A percentile compares a stretch with the other conserved stretches of the same genome.
These are phyloP conservation scores for Porites cylindrica DNA, from an alignment of 92 coral and sea anemone species.

Conservation along the genomic window DNA sequence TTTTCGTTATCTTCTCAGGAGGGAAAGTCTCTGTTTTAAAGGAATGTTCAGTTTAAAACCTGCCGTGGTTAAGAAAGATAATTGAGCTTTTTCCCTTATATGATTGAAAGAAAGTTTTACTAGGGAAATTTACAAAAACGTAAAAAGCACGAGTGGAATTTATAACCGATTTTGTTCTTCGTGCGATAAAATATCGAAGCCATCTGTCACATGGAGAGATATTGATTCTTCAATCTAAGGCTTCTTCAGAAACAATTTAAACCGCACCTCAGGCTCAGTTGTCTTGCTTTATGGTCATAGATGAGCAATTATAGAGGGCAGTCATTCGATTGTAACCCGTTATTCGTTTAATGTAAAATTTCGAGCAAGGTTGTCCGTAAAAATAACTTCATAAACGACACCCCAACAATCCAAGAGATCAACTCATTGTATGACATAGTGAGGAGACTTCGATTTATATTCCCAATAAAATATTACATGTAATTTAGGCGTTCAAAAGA, in stretches of 20 bases:
- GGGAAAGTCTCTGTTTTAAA: slow-evolving; percentile 13
- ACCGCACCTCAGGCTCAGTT: slow-evolving; percentile 8
- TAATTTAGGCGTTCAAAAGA: too few relatives aligned
- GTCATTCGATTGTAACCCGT: background rate
- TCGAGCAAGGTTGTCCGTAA: background rate
- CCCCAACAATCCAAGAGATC: background rate
- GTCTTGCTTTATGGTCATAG: slow-evolving; percentile 3
- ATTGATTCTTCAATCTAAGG: background rate
- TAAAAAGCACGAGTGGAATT: background rate
- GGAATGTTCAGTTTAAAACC: background rate
- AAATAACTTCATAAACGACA: background rate
- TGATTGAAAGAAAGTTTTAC: background rate
- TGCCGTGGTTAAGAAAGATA: background rate
- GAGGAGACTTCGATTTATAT: background rate
- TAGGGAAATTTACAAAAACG: background rate
- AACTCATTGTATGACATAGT: background rate
- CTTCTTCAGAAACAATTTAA: background rate
- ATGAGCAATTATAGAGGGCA: background rate
- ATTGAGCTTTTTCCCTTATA: background rate
- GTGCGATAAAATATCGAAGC: background rate
- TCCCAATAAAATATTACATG: too few relatives aligned
- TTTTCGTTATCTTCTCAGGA: slow-evolving; percentile 17
- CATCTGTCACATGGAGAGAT: slow-evolving; percentile 31
- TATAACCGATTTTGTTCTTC: background rate
- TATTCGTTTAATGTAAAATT: background rate